Percentiles rank a stretch among this genome's conserved stretches.
Conservation (phyloP, 2,797 vertebrate species). For the Urocyon cinereoargenteus region DNA sequence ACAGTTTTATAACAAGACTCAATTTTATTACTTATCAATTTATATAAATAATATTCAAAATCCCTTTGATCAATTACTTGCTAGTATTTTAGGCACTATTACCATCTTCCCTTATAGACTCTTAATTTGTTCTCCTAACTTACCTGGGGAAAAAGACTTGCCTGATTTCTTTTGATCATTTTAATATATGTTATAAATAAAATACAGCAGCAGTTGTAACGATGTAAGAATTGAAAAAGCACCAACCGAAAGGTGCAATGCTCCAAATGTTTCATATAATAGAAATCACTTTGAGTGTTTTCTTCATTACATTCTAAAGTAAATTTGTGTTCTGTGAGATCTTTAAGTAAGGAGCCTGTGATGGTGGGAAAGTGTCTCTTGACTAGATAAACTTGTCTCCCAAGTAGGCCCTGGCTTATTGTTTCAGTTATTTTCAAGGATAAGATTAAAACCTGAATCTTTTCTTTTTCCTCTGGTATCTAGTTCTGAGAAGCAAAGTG, state of each 20-base stretch:
- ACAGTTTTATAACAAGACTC: conserved; percentile 38
- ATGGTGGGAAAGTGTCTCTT: conserved; percentile 12
- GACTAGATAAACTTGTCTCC: conserved; percentile 58
- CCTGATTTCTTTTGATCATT: conserved; percentile 42
- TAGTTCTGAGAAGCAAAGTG: not conserved
- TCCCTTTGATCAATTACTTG: not conserved
- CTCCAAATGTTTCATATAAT: conserved; percentile 28
- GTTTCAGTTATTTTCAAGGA: conserved; percentile 55
- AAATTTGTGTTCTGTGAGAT: conserved; percentile 29
- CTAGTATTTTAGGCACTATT: conserved; percentile 56
- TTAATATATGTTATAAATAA: conserved; percentile 36
- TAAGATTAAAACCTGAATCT: conserved; percentile 55
- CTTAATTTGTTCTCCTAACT: conserved; percentile 44
- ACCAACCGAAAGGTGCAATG: not conserved
- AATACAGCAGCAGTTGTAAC: conserved; percentile 29
- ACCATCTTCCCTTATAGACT: conserved; percentile 40
- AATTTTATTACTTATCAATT: conserved; percentile 58
- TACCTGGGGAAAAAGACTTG: not conserved
- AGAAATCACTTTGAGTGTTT: conserved; percentile 56
- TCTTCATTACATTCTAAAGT: conserved; percentile 29
- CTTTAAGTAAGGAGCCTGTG: conserved; percentile 26
- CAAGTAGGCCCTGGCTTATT: conserved; percentile 21
- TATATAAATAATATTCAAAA: conserved; percentile 47
- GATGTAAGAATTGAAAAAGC: conserved; percentile 5
- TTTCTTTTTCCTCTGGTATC: conserved; percentile 28